Conservation (phyloP, 2,888 invertebrate species). For the Drosophila prostipennis region DNA sequence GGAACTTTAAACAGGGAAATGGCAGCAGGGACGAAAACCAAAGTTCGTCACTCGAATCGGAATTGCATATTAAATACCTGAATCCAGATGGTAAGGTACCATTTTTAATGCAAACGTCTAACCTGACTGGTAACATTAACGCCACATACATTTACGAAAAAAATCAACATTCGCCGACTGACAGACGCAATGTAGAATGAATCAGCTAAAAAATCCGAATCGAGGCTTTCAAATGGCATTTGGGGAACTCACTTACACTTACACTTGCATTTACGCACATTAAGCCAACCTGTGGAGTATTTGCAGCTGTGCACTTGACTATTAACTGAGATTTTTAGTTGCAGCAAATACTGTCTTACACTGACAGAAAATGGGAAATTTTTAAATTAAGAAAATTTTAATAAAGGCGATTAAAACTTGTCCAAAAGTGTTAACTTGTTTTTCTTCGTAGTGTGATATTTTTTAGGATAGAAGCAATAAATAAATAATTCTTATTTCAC, state of each 20-base stretch:
- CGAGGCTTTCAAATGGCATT: constrained; percentile 25
- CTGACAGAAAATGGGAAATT: not conserved
- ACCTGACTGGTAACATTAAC: constrained; percentile 20
- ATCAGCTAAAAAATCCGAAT: constrained; percentile 44
- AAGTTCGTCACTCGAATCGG: constrained; percentile 20
- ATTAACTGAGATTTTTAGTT: constrained; percentile 24
- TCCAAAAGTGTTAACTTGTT: no score
- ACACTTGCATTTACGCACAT: constrained; percentile 51
- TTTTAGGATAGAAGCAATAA: no score
- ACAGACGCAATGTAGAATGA: constrained; percentile 39
- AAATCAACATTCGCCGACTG: constrained; percentile 19
- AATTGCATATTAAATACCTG: constrained; percentile 34
- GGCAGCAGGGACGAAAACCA: constrained; percentile 9
- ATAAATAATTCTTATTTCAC: no score
- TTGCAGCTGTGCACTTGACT: constrained; percentile 72
- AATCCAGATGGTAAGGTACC: constrained; percentile 21
- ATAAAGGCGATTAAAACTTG: no score
- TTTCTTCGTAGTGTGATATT: no score
- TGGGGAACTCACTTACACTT: constrained; percentile 34
- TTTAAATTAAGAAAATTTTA: no score
- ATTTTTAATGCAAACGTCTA: constrained; percentile 24
- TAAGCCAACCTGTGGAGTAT: constrained; percentile 23
- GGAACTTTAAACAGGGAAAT: constrained; percentile 10
- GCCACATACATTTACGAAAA: constrained; percentile 7
- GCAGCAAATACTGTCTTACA: constrained; percentile 9